phyloP scores from a whole-genome alignment of 2,797 vertebrate species.

The Phoeniculus purpureus region DNA sequence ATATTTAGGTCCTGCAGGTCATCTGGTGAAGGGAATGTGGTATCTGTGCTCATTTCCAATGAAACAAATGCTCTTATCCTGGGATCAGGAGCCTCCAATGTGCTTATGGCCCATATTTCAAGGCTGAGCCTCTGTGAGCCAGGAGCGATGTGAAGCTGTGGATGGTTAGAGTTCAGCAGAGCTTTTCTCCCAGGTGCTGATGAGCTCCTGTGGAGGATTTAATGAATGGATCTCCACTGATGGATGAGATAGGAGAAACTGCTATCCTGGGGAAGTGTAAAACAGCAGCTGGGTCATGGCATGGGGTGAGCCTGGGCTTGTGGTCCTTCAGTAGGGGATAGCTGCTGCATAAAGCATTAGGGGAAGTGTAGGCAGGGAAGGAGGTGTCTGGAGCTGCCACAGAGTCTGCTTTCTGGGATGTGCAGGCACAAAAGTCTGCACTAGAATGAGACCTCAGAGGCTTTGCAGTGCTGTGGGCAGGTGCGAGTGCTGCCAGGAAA shows the following conservation, averaged over 20 bases:
- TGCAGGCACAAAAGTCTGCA: not conserved
- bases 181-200: not conserved
- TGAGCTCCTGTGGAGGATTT: constrained; percentile 29
- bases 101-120: accelerated
- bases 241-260: constrained; percentile 48
- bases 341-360: not conserved
- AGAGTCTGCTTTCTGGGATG: not conserved
- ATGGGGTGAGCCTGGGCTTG: not conserved
- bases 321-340: not conserved
- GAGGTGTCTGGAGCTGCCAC: not conserved
- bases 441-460: not conserved
- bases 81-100: not conserved
- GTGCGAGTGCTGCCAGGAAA: not conserved
- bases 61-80: not conserved
- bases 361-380: not conserved
- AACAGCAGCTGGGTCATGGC: accelerated
- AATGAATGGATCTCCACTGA: constrained; percentile 32
- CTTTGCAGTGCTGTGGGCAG: not conserved
- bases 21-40: not conserved
- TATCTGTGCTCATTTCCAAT: not conserved
- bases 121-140: not conserved
- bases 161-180: not conserved
- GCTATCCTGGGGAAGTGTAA: constrained; percentile 43
- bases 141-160: not conserved
- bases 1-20: not conserved